phyloP scores from a whole-genome alignment of 2,888 invertebrate species.

The Melanostoma scalare region DNA sequence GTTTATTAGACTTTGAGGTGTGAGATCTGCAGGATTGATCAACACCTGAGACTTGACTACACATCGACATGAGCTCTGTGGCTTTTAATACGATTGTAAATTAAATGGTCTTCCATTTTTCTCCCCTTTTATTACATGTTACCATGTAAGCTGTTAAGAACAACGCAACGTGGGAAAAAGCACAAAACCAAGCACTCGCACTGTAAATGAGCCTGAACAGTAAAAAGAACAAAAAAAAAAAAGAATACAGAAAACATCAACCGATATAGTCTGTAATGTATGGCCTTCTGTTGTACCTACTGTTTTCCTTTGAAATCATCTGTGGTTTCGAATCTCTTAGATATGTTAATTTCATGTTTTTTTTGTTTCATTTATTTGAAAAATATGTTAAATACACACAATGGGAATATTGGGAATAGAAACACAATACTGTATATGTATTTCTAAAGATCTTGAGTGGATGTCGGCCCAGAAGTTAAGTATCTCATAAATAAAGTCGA shows the following conservation, averaged over 20 bases:
- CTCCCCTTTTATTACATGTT: neutral
- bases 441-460: constrained; percentile 33
- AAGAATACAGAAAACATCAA: constrained; percentile 36
- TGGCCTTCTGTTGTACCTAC: constrained; percentile 68
- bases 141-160: constrained; percentile 20
- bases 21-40: constrained; percentile 63
- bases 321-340: constrained; percentile 44
- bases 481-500: constrained; percentile 64
- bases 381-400: constrained; percentile 67
- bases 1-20: constrained; percentile 49
- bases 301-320: constrained; percentile 54
- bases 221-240: constrained; percentile 17
- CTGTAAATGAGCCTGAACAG: constrained; percentile 12
- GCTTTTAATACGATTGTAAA: constrained; percentile 30
- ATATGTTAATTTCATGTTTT: constrained; percentile 65
- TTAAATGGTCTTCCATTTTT: constrained; percentile 35
- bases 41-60: constrained; percentile 42
- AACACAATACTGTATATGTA: constrained; percentile 27
- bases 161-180: constrained; percentile 63
- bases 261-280: constrained; percentile 48
- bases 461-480: constrained; percentile 56
- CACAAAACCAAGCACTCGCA: constrained; percentile 7
- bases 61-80: constrained; percentile 30
- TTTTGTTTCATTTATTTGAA: constrained; percentile 69
- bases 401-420: constrained; percentile 28